Evolutionary conservation across 1,140 invertebrate genomes (phyloP).

Genomic region (Samia ricini): DNA sequence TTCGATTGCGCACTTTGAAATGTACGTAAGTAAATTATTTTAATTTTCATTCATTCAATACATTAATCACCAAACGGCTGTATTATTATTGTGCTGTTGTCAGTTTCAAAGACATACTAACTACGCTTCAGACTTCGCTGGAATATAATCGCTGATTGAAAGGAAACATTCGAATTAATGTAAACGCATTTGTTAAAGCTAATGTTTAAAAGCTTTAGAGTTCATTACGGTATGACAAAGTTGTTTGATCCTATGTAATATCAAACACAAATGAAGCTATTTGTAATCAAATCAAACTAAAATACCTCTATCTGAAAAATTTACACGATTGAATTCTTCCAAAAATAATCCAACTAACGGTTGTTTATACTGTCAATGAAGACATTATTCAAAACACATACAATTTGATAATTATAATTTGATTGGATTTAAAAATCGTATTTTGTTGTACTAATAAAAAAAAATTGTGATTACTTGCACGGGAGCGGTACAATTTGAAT

Average conservation of each 20-base stretch:
- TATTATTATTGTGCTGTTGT: no score
- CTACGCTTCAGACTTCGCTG: no score
- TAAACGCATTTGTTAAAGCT: neutral
- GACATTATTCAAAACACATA: neutral
- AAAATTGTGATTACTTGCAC: no score
- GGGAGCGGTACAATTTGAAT: no score
- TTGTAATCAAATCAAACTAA: neutral
- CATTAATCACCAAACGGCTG: no score
- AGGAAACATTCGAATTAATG: neutral
- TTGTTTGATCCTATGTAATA: neutral
- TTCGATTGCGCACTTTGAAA: no score
- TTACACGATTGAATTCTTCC: neutral
- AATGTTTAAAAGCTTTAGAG: neutral
- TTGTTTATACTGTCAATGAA: neutral
- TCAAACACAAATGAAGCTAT: neutral
- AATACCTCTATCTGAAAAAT: neutral
- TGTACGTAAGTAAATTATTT: no score
- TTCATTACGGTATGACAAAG: neutral
- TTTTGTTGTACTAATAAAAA: no score
- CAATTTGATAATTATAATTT: no score
- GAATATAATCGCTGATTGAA: neutral
- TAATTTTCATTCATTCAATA: no score
- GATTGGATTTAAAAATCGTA: no score
- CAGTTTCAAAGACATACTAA: no score
- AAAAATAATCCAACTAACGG: neutral